Evolutionary conservation across 2,888 invertebrate genomes (phyloP).

Genomic region (Drosophila glabriapex): DNA sequence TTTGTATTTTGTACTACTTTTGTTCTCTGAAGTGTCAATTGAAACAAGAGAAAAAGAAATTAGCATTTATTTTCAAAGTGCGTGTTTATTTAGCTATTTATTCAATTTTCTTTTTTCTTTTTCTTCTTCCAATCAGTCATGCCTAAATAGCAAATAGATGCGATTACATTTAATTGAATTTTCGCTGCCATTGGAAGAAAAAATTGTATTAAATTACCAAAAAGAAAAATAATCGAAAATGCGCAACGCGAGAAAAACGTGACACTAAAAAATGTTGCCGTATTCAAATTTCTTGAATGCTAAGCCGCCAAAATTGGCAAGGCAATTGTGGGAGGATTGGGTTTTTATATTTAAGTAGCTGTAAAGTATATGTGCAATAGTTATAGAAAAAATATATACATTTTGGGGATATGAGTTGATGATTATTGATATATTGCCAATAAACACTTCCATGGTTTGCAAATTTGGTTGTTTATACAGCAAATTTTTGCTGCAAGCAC

Average conservation of each 20-base stretch:
- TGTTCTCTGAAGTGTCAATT: slow-evolving; percentile 42
- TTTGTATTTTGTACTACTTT: slow-evolving; percentile 7
- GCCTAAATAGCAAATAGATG: slow-evolving; percentile 72
- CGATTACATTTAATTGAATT: slow-evolving; percentile 85
- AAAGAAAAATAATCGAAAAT: slow-evolving; percentile 68
- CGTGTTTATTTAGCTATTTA: slow-evolving; percentile 78
- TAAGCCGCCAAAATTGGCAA: slow-evolving; percentile 51
- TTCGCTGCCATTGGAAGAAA: slow-evolving; percentile 9
- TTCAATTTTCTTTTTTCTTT: slow-evolving; percentile 59
- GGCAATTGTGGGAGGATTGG: slow-evolving; percentile 43
- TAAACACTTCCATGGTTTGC: neutral
- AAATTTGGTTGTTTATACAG: neutral
- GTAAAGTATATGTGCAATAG: slow-evolving; percentile 20
- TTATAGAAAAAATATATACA: slow-evolving; percentile 9
- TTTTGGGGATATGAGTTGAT: slow-evolving; percentile 2
- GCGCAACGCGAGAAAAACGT: slow-evolving; percentile 66
- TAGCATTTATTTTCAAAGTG: slow-evolving; percentile 70
- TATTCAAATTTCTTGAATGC: slow-evolving; percentile 70
- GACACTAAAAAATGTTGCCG: slow-evolving; percentile 63
- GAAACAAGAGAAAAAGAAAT: slow-evolving; percentile 65
- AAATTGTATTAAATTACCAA: slow-evolving; percentile 68
- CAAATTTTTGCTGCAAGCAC: neutral
- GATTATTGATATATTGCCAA: neutral
- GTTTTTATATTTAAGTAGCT: slow-evolving; percentile 15
- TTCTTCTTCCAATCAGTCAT: slow-evolving; percentile 65